Evolutionary conservation across 2,888 invertebrate species (phyloP).

Genomic region (Gryllus longicercus): DNA sequence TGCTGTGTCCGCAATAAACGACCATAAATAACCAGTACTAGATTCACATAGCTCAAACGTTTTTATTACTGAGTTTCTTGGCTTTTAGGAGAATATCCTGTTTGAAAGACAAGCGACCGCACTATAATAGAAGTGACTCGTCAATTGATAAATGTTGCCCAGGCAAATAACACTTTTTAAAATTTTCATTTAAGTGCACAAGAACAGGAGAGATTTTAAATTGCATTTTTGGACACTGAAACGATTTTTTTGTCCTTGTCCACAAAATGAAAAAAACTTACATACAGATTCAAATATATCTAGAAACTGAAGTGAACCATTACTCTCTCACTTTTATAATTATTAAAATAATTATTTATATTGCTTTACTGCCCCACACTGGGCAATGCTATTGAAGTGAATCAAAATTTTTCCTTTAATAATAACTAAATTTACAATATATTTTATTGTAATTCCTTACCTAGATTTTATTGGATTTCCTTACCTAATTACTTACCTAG

Average conservation of each 20-base stretch:
- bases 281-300: background rate
- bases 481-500: no score
- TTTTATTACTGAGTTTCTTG: constrained; percentile 25
- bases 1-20: constrained; percentile 22
- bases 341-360: no score
- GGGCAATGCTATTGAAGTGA: no score
- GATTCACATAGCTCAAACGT: constrained; percentile 26
- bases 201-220: constrained; percentile 21
- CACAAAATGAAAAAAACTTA: background rate
- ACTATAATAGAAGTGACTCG: constrained; percentile 26
- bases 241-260: background rate
- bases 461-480: no score
- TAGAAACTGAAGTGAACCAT: background rate
- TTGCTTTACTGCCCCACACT: no score
- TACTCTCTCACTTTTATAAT: no score
- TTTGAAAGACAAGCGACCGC: constrained; percentile 23
- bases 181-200: constrained; percentile 22
- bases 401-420: no score
- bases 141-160: constrained; percentile 25
- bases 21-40: constrained; percentile 24
- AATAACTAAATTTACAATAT: no score
- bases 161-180: constrained; percentile 24
- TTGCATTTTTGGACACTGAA: background rate
- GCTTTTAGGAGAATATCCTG: constrained; percentile 22
- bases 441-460: no score